These are phyloP conservation scores for Mormyrus iriodes DNA, from an alignment of 2,113 vertebrate genomes.

Conservation along the genomic window DNA sequence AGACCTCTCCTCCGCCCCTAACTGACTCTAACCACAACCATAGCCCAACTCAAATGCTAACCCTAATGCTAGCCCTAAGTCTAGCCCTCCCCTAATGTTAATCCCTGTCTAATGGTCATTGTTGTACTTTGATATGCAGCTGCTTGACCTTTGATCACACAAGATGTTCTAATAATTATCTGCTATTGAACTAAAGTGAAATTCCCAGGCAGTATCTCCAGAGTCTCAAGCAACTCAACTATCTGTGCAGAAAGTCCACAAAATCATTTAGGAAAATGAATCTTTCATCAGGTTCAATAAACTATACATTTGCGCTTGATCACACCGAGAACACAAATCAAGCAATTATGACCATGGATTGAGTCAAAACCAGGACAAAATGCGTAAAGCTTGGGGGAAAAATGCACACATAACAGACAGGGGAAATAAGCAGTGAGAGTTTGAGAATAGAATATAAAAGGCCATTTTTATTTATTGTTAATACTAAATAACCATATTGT, in stretches of 20 bases:
- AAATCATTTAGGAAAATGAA: not conserved
- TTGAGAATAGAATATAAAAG: constrained; percentile 36
- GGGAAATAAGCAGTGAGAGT: not conserved
- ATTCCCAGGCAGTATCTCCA: not conserved
- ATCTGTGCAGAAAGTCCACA: not conserved
- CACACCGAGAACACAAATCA: not conserved
- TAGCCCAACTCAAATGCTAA: not conserved
- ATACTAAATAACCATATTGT: constrained; percentile 89
- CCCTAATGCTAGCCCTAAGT: not conserved
- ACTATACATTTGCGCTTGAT: not conserved
- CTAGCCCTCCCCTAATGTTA: not conserved
- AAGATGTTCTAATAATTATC: not conserved
- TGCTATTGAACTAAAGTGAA: not conserved
- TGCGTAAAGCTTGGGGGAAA: not conserved
- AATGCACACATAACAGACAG: not conserved
- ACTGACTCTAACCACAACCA: not conserved
- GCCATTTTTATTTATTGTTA: constrained; percentile 85
- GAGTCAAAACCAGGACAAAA: not conserved
- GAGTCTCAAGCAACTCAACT: not conserved
- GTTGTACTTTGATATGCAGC: not conserved
- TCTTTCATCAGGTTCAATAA: not conserved
- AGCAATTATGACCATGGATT: not conserved
- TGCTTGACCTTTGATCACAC: not conserved
- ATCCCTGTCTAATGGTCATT: not conserved
- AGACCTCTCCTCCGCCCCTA: not conserved